These are phyloP conservation scores for Penaeus monodon DNA, from an alignment of 2,888 invertebrate species.

Conservation along the genomic window DNA sequence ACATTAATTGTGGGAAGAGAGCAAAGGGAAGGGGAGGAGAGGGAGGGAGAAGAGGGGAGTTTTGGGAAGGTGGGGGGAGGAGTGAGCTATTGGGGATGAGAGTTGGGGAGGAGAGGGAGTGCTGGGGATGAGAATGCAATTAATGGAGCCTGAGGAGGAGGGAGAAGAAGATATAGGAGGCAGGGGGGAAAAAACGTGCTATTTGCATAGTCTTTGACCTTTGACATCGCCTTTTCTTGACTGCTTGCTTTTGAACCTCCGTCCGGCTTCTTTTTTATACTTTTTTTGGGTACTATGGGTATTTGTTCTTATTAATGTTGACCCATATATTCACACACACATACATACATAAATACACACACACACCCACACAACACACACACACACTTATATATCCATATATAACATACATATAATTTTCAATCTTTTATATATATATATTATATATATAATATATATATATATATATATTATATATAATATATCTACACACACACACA, in stretches of 20 bases:
- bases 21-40: neutral
- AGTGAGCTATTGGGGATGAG: neutral
- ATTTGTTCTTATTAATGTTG: too few relatives aligned
- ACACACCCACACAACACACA: neutral
- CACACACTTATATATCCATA: neutral
- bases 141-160: too few relatives aligned
- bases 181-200: neutral
- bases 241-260: neutral
- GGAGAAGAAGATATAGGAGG: neutral
- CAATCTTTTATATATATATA: too few relatives aligned
- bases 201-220: neutral
- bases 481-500: constrained; percentile 25
- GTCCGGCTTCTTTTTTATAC: neutral
- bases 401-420: too few relatives aligned
- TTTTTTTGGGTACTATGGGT: too few relatives aligned
- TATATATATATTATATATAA: constrained; percentile 2
- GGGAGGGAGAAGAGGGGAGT: neutral
- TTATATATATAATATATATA: neutral
- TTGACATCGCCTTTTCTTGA: neutral
- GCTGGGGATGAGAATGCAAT: neutral
- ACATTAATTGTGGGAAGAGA: neutral
- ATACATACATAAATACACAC: neutral
- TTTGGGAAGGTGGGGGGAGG: neutral
- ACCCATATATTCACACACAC: constrained; percentile 8
- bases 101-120: too few relatives aligned